Evolutionary conservation across 2,888 invertebrate species (phyloP).

Genomic region (Noctua janthe): DNA sequence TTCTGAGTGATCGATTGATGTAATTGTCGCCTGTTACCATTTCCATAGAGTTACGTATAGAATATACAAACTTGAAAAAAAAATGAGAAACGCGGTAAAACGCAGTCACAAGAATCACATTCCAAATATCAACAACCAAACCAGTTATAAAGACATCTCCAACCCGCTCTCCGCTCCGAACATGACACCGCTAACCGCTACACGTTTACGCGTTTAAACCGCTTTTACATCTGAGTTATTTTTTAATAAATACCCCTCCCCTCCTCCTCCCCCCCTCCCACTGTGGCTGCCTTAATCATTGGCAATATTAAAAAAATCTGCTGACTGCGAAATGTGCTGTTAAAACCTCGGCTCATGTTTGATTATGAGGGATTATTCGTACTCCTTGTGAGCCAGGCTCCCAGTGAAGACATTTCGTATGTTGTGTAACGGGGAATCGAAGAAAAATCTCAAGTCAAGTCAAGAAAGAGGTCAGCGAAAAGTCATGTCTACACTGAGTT

Average conservation of each 20-base stretch:
- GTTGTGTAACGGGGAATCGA: neutral
- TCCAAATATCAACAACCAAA: neutral
- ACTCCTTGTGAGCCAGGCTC: neutral
- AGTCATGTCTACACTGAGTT: neutral
- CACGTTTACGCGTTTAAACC: constrained; percentile 66
- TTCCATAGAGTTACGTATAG: neutral
- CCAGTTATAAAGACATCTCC: neutral
- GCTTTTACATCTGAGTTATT: constrained; percentile 77
- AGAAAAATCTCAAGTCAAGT: constrained; percentile 8
- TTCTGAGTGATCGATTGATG: neutral
- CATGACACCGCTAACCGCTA: constrained; percentile 42
- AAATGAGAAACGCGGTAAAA: neutral
- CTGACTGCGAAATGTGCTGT: constrained; percentile 43
- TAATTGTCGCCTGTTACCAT: neutral
- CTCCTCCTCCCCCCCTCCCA: constrained; percentile 30
- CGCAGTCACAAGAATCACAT: neutral
- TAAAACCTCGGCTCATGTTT: constrained; percentile 26
- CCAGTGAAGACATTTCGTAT: neutral
- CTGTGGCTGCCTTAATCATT: constrained; percentile 71
- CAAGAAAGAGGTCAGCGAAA: neutral
- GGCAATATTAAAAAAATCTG: constrained; percentile 76
- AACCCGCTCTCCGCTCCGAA: constrained; percentile 21
- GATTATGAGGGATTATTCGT: constrained; percentile 46
- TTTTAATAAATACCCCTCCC: constrained; percentile 78
- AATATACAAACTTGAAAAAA: neutral